Conservation (phyloP, 1,140 invertebrate genomes). For the Brachionus angularis region DNA sequence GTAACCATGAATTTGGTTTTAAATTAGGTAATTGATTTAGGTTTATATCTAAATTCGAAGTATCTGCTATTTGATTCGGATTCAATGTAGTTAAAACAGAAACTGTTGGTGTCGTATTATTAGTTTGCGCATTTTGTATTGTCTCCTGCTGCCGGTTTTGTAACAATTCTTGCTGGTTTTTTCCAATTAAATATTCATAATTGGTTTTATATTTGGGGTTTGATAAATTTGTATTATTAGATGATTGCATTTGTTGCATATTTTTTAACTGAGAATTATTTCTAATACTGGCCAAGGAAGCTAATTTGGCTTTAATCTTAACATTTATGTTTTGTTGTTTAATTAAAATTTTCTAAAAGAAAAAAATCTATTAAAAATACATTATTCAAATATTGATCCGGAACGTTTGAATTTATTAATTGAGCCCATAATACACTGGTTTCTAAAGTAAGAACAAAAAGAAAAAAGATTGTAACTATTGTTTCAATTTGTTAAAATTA, state of each 20-base stretch:
- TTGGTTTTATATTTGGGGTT: slow-evolving; percentile 21
- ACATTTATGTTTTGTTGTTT: too few species aligned
- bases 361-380: not conserved
- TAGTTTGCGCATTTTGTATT: slow-evolving; percentile 4
- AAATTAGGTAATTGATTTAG: too few species aligned
- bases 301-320: slow-evolving; percentile 20
- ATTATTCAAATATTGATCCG: slow-evolving; percentile 30
- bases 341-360: not conserved
- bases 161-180: slow-evolving; percentile 17
- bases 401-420: slow-evolving; percentile 12
- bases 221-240: not conserved
- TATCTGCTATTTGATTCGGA: too few species aligned
- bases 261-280: not conserved
- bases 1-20: slow-evolving; percentile 40
- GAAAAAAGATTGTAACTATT: not conserved
- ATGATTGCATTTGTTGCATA: not conserved
- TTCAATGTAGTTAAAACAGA: too few species aligned
- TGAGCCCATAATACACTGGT: slow-evolving; percentile 25
- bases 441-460: too few species aligned
- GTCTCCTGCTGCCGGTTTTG: not conserved
- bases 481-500: not conserved
- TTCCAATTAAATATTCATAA: slow-evolving; percentile 10
- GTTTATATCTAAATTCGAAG: slow-evolving; percentile 23
- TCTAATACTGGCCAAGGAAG: not conserved
- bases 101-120: not conserved